phyloP scores from a whole-genome alignment of 2,797 vertebrate species.

The Poeciliopsis paucimaculata region DNA sequence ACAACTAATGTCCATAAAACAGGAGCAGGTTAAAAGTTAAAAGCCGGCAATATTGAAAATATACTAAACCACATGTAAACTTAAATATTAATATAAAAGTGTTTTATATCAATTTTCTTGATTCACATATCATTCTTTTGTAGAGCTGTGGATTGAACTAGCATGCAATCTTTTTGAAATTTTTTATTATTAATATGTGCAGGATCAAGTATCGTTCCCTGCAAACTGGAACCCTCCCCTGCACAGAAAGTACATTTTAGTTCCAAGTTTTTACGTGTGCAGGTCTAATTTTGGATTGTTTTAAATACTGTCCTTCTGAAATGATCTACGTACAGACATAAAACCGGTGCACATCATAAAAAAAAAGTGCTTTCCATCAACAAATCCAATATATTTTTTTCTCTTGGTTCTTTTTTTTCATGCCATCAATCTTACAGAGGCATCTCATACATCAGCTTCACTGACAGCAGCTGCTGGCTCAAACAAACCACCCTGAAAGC shows the following conservation, averaged over 20 bases:
- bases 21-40: too few species aligned
- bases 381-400: constrained; percentile 20
- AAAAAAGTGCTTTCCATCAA: background rate
- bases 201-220: background rate
- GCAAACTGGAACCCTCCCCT: background rate
- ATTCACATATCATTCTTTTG: background rate
- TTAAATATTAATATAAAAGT: background rate
- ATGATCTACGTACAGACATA: background rate
- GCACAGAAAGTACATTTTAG: background rate
- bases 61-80: too few species aligned
- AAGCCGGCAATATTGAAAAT: too few species aligned
- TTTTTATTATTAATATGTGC: background rate
- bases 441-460: constrained; percentile 48
- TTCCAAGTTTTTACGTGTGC: background rate
- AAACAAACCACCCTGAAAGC: constrained; percentile 17
- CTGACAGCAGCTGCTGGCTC: constrained; percentile 44
- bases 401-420: background rate
- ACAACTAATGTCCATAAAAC: too few species aligned
- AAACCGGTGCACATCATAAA: background rate
- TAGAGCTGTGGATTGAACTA: background rate
- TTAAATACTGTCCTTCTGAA: background rate
- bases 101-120: background rate
- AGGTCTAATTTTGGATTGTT: background rate
- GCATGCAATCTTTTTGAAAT: background rate
- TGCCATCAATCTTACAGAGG: constrained; percentile 38